A percentile compares a stretch with the other conserved stretches of the same genome.
These are phyloP conservation scores for Halcyon chelicuti DNA, from an alignment of 2,797 vertebrate species.

Conservation along the genomic window DNA sequence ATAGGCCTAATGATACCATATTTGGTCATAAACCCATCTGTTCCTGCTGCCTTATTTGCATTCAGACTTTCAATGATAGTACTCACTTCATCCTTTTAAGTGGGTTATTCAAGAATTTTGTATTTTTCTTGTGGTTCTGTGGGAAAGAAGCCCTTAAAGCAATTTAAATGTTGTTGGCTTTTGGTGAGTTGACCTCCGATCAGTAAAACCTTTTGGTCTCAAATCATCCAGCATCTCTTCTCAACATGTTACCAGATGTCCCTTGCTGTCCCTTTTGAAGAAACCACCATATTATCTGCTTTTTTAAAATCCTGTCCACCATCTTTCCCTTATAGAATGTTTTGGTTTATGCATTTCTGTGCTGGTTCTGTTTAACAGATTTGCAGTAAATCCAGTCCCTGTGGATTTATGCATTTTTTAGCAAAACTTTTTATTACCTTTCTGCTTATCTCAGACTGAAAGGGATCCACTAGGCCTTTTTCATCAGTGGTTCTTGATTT, in stretches of 20 bases:
- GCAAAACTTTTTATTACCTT: background rate
- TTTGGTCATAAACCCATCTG: background rate
- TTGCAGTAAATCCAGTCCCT: background rate
- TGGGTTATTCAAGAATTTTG: background rate
- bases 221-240: background rate
- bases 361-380: background rate
- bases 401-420: background rate
- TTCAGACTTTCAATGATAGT: background rate
- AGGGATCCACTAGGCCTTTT: background rate
- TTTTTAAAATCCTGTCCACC: background rate
- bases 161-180: background rate
- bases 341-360: background rate
- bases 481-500: background rate
- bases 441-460: background rate
- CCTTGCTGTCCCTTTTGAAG: conserved; percentile 13
- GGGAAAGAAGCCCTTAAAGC: background rate
- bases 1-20: background rate
- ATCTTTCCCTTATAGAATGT: background rate
- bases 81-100: background rate
- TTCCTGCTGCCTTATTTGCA: background rate
- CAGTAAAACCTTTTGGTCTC: conserved; percentile 6
- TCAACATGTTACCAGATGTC: background rate
- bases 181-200: background rate
- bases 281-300: fast-evolving
- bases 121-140: background rate